Evolutionary conservation across 2,888 invertebrate genomes (phyloP).

Genomic region (Andrena bucephala): DNA sequence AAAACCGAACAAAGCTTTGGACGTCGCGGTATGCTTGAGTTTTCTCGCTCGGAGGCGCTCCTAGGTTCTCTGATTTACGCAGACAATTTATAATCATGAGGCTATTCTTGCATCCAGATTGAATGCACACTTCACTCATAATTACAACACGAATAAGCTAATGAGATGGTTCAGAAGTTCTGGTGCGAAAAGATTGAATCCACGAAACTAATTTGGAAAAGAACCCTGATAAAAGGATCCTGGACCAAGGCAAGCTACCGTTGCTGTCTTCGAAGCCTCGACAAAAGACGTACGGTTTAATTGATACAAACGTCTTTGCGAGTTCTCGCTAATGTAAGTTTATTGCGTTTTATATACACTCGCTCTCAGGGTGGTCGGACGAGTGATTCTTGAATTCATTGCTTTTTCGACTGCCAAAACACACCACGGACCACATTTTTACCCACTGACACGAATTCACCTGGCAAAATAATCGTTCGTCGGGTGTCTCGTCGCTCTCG

Average conservation of each 20-base stretch:
- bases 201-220: conserved; percentile 10
- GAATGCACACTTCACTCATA: neutral
- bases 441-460: conserved; percentile 63
- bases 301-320: conserved; percentile 52
- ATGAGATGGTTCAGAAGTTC: neutral
- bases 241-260: neutral
- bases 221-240: conserved; percentile 6
- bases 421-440: conserved; percentile 33
- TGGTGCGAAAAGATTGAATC: neutral
- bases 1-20: conserved; percentile 2
- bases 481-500: neutral
- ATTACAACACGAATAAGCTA: neutral
- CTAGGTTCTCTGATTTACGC: neutral
- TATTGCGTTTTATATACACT: conserved; percentile 16
- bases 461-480: conserved; percentile 9
- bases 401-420: conserved; percentile 3
- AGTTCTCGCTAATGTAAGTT: conserved; percentile 46
- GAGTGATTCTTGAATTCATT: conserved; percentile 23
- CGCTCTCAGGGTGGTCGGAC: neutral
- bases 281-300: conserved; percentile 22
- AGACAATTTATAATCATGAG: neutral
- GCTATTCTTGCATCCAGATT: neutral
- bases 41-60: neutral
- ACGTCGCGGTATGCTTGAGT: no score
- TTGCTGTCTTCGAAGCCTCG: neutral